Evolutionary conservation across 2,797 vertebrate species (phyloP), one percentile per base, ranked within the genome.

Genomic region (Erithacus rubecula): DNA sequence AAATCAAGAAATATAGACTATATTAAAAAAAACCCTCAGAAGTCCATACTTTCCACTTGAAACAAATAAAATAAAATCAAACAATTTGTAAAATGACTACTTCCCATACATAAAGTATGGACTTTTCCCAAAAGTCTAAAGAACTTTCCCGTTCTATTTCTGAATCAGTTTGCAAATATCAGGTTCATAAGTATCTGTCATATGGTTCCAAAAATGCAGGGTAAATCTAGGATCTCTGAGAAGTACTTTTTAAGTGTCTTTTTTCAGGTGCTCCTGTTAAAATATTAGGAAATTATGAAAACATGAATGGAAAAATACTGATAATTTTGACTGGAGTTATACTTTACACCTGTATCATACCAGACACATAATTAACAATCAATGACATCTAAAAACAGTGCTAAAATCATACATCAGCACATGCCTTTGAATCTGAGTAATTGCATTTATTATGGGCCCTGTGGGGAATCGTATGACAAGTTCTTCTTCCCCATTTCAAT

Each of bases 401-500:
- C 82, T 94, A 56, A 79, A 96, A 95, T 55, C 14, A 84, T 87
- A 68, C 19, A 64, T 27, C 88, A 70, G 93, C 23, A 7, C 53
- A 37, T 44, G 83, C 78, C 62, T 94, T 89, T 47, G 74, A 78
- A 71, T 89, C 53, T 37, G 32, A 56, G 20, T 58, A 83, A 70
- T 29, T 92, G n/a, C 60, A 92, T 93, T 94, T 95, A 70, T 90
- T 94, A 82, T 15, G 46, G 47, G 29, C 52, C 64, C 68, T 89
- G 60, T 15, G 5, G 80, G 74, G 65, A 41, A 78, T 93, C 87
- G 34, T 34, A 81, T 47, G 32, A 53, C 29, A 95, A 95, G 30
- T 93, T 95, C 85, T 83, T 78, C 70, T 75, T 95, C 64, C 83
- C 6, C 62, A 65, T 94, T 96, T 96, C 95, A 96, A 93, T 96